Percentiles rank a stretch among this genome's conserved stretches.
Evolutionary conservation across 2,888 invertebrate genomes (phyloP).

Genomic region (Petrophora chlorosata): DNA sequence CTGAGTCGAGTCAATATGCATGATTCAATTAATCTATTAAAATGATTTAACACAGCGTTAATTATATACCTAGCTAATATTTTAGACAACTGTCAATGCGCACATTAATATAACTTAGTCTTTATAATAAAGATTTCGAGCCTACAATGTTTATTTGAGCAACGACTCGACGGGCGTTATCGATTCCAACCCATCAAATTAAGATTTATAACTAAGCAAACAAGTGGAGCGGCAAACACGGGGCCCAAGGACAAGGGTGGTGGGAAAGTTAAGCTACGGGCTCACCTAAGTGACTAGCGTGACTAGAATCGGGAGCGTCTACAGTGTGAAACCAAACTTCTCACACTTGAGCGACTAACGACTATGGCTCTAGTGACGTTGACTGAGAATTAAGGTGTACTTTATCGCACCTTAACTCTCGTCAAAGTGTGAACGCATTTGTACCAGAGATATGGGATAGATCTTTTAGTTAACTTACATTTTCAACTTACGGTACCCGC

Average conservation of each 20-base stretch:
- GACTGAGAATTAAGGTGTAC: too few relatives aligned
- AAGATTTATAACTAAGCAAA: conserved; percentile 35
- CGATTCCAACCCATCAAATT: conserved; percentile 28
- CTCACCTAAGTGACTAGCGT: not conserved
- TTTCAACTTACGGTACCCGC: too few relatives aligned
- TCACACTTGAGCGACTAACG: too few relatives aligned
- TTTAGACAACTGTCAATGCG: conserved; percentile 9
- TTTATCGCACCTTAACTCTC: too few relatives aligned
- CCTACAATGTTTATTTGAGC: conserved; percentile 25
- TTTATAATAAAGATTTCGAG: conserved; percentile 21
- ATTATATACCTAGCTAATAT: conserved; percentile 11
- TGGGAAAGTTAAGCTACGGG: not conserved
- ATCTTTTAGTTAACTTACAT: too few relatives aligned
- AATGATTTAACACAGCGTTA: conserved; percentile 2
- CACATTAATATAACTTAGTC: conserved; percentile 15
- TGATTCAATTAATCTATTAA: conserved; percentile 19
- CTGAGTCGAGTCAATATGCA: conserved; percentile 16
- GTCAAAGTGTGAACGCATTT: too few relatives aligned
- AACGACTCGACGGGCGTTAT: conserved; percentile 27
- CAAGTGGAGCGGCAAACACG: conserved; percentile 32
- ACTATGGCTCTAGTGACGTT: too few relatives aligned
- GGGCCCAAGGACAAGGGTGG: conserved; percentile 28
- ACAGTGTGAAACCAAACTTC: too few relatives aligned
- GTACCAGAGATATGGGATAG: too few relatives aligned
- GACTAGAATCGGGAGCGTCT: too few relatives aligned